Conservation (phyloP, 2,113 vertebrate genomes). For the Pelecanoides urinatrix region DNA sequence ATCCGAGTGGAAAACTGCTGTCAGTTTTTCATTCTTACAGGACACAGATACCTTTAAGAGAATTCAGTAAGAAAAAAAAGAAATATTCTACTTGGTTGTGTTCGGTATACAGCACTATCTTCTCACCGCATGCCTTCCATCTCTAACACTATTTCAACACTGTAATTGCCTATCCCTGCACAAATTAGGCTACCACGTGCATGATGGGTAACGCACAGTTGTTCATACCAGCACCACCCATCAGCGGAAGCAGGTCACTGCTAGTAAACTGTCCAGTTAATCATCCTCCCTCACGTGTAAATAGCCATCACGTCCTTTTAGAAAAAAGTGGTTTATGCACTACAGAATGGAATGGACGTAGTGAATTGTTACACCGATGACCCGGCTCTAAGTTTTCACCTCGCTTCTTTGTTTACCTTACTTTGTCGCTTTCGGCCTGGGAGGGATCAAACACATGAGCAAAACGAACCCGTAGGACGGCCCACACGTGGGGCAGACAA, state of each 20-base stretch:
- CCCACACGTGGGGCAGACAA: background rate
- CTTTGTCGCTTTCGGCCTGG: background rate
- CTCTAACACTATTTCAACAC: background rate
- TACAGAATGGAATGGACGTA: accelerated
- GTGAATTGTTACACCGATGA: background rate
- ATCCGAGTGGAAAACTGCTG: background rate
- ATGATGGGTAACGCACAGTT: background rate
- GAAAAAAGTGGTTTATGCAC: background rate
- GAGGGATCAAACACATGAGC: accelerated
- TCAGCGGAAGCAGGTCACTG: conserved; percentile 7
- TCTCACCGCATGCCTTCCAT: background rate
- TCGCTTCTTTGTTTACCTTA: background rate
- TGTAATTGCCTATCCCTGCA: background rate
- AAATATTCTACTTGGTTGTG: background rate
- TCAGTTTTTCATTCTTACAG: background rate
- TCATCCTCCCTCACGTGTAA: background rate
- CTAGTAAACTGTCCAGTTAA: conserved; percentile 1
- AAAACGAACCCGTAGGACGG: background rate
- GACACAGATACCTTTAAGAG: background rate
- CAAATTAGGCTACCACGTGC: background rate
- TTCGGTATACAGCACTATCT: background rate
- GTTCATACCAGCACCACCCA: conserved; percentile 43
- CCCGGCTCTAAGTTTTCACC: background rate
- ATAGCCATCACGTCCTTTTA: background rate
- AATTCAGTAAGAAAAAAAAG: background rate